Evolutionary conservation across 2,113 vertebrate genomes (phyloP), one percentile per base, ranked within the genome.

Genomic region (Rhabdornis inornatus): DNA sequence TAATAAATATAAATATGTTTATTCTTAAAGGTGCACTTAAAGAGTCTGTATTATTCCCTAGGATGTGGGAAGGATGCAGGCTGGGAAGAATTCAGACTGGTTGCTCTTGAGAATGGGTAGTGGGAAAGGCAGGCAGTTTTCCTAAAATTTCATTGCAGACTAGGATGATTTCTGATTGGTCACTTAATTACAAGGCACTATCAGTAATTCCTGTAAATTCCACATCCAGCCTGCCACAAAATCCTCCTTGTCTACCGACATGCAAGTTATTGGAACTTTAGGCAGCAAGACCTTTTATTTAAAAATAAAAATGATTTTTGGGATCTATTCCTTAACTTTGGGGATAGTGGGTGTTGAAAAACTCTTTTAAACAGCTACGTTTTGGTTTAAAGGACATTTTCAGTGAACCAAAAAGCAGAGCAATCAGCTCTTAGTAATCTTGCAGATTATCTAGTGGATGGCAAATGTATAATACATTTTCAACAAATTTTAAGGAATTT

Each of bases 381-480:
- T 74, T 71, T 69, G 7, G 8, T 42, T 86, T 90, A 63, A 90
- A 70, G 47, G 10, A 75, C 12, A 37, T 63, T 70, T 92, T 75
- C 19, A n/a, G 27, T 47, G n/a, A 92, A 71, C 9, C 0, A 1
- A 90, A 68, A 70, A 89, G 49, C 45, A 80, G 13, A 81, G 8
- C 16, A 92, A 81, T 53, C 12, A 60, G 44, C 4, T 90, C 27
- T 56, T 71, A 40, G 49, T 83, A 86, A 92, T 86, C 75, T 72
- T 83, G 2, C 11, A 35, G 40, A 42, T 27, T 78, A 56, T 61
- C 64, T 40, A 15, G 40, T 66, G 83, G 70, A 18, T 14, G 27
- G 84, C 31, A 77, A 93, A 95, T 53, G 28, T 80, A 76, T 95
- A 83, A 89, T 17, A 74, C 59, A 88, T 66, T 90, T 89, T 82